Evolutionary conservation across 1,140 invertebrate species (phyloP).

Genomic region (Aradophagus sp.): DNA sequence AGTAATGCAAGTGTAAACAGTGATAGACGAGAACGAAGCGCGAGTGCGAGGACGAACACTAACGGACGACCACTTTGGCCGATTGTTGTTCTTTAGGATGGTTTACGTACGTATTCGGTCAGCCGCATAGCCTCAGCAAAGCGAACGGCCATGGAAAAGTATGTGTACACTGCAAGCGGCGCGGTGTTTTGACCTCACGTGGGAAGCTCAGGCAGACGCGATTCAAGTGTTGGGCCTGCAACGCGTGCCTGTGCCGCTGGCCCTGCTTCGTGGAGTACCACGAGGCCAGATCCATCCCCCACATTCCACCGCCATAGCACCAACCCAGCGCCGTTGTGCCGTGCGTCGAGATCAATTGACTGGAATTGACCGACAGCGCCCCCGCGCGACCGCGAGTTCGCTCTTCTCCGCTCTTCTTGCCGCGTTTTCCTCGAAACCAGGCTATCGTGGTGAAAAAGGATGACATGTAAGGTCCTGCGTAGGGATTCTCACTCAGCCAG

Average conservation of each 20-base stretch:
- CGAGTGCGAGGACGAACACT: constrained; percentile 59
- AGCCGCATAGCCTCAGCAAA: constrained; percentile 75
- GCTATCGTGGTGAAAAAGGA: too few species aligned
- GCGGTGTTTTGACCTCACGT: constrained; percentile 73
- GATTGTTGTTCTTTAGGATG: constrained; percentile 73
- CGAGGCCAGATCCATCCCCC: constrained; percentile 72
- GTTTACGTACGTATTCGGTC: constrained; percentile 73
- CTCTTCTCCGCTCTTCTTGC: too few species aligned
- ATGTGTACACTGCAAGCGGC: constrained; percentile 75
- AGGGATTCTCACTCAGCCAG: too few species aligned
- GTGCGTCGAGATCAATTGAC: constrained; percentile 57
- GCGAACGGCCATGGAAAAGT: constrained; percentile 75
- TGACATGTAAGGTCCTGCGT: too few species aligned
- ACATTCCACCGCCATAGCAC: constrained; percentile 74
- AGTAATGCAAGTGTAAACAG: too few species aligned
- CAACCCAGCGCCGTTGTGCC: constrained; percentile 66
- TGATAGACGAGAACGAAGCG: too few species aligned
- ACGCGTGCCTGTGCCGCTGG: constrained; percentile 74
- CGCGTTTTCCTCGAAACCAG: too few species aligned
- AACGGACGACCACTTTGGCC: constrained; percentile 69
- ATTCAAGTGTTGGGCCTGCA: constrained; percentile 76
- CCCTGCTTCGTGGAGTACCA: constrained; percentile 75
- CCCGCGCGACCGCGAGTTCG: too few species aligned
- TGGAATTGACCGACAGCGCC: too few species aligned
- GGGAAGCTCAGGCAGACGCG: constrained; percentile 75